phyloP scores from a whole-genome alignment of 2,888 invertebrate species.

The Galerucella calmariensis region DNA sequence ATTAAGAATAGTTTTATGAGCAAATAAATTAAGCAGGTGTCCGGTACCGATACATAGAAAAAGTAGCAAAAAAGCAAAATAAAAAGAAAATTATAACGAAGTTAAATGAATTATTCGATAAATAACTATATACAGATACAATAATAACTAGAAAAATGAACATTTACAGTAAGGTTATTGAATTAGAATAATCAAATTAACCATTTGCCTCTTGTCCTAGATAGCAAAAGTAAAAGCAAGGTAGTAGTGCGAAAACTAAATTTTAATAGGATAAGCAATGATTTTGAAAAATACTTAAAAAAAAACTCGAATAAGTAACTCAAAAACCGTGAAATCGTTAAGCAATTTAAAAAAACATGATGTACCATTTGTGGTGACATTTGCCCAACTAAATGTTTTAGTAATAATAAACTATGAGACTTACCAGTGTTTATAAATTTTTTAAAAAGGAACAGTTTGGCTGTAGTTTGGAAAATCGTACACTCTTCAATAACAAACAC shows the following conservation, averaged over 20 bases:
- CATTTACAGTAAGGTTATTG: slow-evolving; percentile 2
- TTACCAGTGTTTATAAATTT: slow-evolving; percentile 35
- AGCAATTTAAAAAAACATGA: slow-evolving; percentile 42
- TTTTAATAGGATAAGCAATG: neutral
- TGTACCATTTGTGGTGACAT: slow-evolving; percentile 20
- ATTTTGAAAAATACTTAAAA: slow-evolving; percentile 13
- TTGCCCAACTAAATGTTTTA: neutral
- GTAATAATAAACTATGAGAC: slow-evolving; percentile 16
- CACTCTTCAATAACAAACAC: slow-evolving; percentile 25
- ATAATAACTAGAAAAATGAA: neutral
- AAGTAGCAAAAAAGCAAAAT: neutral
- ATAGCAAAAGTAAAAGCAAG: neutral
- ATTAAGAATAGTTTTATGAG: neutral
- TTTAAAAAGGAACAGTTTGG: slow-evolving; percentile 13
- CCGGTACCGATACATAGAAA: neutral
- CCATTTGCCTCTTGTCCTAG: slow-evolving; percentile 23
- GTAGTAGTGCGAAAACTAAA: neutral
- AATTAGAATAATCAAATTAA: slow-evolving; percentile 23
- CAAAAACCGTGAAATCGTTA: slow-evolving; percentile 29
- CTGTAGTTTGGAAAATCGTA: slow-evolving; percentile 33
- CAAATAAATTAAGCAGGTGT: neutral
- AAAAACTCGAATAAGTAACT: slow-evolving; percentile 22
- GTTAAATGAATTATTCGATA: neutral
- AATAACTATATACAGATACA: neutral
- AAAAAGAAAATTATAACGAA: neutral